Evolutionary conservation across 2,888 invertebrate genomes (phyloP), one percentile per base, ranked within the genome.

Genomic region (Dermolepida albohirtum): DNA sequence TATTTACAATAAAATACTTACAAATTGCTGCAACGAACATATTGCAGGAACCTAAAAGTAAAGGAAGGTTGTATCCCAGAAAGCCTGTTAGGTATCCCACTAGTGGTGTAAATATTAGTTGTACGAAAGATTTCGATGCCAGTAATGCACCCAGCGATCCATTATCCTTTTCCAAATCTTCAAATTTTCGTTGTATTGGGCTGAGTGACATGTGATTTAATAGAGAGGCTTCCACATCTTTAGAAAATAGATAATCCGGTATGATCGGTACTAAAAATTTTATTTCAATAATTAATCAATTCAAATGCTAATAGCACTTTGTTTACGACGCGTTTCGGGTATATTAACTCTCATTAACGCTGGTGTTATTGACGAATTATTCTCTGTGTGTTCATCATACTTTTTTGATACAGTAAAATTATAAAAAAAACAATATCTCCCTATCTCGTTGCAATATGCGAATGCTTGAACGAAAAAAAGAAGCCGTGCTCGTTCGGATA

Each of bases 111-210:
- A 89, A 87, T 67, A 91, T 83, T 64, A 95, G 85, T 82, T 95
- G 94, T 4, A 94, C 90, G 69, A 94, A 83, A 17, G 94, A 93
- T 83, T 94, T 93, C 63, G 92, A 92, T 40, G 93, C 91, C 62
- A 92, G 81, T 62, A 92, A 80, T 41, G 90, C 82, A 12, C 91
- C 91, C 52, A 92, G 86, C 67, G 89, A 87, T 4, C 90, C 89
- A 77, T 90, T 91, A 76, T 90, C 90, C 69, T 86, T 84, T 68
- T 86, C 86, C 52, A 88, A 68, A 16, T 76, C 74, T 73, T 82
- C 81, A 68, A 75, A 83, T 79, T 82, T 83, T 68, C 81, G 71
- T 72, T 84, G 83, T 16, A 84, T 72, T n/a, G 82, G 82, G 69
- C 83, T 83, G 14, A 83, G 71, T 0, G 82, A 82, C 41, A 78